Evolutionary conservation across 1,140 invertebrate genomes (phyloP).

Genomic region (Portunus trituberculatus): DNA sequence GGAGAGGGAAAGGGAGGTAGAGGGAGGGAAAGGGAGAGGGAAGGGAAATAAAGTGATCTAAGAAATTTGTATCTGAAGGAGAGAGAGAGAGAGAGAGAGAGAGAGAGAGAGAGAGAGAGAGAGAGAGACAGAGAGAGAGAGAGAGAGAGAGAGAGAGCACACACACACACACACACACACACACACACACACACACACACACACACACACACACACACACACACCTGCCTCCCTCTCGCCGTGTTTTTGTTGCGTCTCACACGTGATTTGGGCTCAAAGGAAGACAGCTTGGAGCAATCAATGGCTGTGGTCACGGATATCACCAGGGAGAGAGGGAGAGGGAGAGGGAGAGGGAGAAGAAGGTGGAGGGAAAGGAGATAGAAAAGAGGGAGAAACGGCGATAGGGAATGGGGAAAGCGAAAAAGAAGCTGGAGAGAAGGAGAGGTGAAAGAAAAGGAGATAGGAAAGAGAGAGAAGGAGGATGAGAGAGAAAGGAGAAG

Average conservation of each 20-base stretch:
- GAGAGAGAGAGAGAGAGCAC: conserved; percentile 54
- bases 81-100: conserved; percentile 44
- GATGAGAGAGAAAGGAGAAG: neutral
- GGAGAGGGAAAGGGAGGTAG: neutral
- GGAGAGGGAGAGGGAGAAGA: too few relatives aligned
- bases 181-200: conserved; percentile 35
- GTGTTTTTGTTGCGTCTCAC: conserved; percentile 51
- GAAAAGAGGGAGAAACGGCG: neutral
- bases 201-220: conserved; percentile 31
- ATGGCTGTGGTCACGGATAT: conserved; percentile 27
- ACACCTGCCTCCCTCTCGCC: neutral
- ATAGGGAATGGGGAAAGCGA: neutral
- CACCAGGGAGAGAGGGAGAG: neutral
- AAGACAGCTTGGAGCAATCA: conserved; percentile 41
- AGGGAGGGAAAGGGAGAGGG: conserved; percentile 10
- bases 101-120: conserved; percentile 29
- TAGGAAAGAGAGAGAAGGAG: neutral
- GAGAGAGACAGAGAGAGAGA: conserved; percentile 54
- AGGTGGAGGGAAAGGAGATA: neutral
- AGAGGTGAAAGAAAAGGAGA: neutral
- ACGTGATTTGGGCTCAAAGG: conserved; percentile 66
- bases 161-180: conserved; percentile 45
- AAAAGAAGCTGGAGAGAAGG: neutral
- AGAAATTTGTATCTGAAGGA: neutral
- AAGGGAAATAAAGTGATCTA: neutral